Evolutionary conservation across 2,888 invertebrate species (phyloP), one percentile per base, ranked within the genome.

Genomic region (Caradrina kadenii): DNA sequence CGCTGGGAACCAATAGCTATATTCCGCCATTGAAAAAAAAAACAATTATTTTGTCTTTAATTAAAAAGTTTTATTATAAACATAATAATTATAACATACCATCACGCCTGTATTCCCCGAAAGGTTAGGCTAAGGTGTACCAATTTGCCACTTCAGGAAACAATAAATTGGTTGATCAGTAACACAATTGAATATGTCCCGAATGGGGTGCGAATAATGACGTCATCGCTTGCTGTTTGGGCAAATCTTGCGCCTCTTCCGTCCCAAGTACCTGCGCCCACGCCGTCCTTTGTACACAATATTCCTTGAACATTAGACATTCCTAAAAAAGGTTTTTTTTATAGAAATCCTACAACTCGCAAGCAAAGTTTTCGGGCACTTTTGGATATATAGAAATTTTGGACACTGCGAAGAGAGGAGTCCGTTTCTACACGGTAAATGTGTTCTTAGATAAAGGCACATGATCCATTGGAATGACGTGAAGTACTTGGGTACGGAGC

Each of bases 341-440:
- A 60, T 89, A 91, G 84, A 81, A 64, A 80, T 87, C 73, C 93
- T 94, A 83, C 69, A 93, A 87, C 94, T 81, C 94, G 87, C 72
- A 90, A 84, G 71, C 64, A 77, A 87, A 86, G 82, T 93, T 92
- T 92, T 88, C 53, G 62, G 48, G 6, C 31, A 19, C 63, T 76
- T 79, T 78, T 31, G 69, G 64, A 89, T 85, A 83, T 83, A 79
- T 55, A 66, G 17, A 77, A 31, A 71, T 82, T 84, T 63, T 64
- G 59, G 13, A 13, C 13, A 0, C 0, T 17, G 1, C 11, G 7
- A 39, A 59, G 31, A 2, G 83, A 79, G 94, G 88, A 91, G 95
- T 95, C 94, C 95, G 92, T 92, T 91, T 94, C 94, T 94, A 94
- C 94, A 89, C 92, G 88, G 95, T 80, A 85, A 94, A 80, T 90